These are phyloP conservation scores for Leucophenga maculata DNA, from an alignment of 2,888 invertebrate genomes.

Conservation along the genomic window DNA sequence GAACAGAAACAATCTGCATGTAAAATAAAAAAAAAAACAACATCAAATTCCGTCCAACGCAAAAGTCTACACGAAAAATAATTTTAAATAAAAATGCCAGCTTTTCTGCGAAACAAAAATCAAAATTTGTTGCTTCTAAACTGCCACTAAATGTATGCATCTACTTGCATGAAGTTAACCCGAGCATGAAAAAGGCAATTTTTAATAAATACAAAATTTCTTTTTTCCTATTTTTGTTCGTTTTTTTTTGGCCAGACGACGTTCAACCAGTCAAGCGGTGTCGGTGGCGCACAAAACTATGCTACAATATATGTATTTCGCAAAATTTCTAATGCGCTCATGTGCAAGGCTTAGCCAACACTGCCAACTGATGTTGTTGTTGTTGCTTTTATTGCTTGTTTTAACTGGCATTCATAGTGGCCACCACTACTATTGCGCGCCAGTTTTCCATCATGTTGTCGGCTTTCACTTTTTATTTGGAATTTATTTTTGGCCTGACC, in stretches of 20 bases:
- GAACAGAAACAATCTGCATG: too few relatives aligned
- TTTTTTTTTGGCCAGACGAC: constrained; percentile 38
- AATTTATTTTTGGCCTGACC: constrained; percentile 11
- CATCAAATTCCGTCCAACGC: too few relatives aligned
- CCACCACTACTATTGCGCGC: not conserved
- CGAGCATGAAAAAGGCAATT: constrained; percentile 50
- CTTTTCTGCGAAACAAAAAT: too few relatives aligned
- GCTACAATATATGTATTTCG: constrained; percentile 34
- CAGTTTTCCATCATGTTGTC: constrained; percentile 3
- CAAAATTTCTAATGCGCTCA: constrained; percentile 38
- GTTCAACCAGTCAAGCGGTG: not conserved
- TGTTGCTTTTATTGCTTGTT: not conserved
- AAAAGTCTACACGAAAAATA: too few relatives aligned
- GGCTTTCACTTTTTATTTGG: constrained; percentile 11
- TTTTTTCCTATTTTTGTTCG: too few relatives aligned
- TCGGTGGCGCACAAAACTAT: constrained; percentile 13
- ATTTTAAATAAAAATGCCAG: too few relatives aligned
- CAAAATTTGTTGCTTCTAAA: too few relatives aligned
- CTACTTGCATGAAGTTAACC: constrained; percentile 42
- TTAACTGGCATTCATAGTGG: not conserved
- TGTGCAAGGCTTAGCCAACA: constrained; percentile 18
- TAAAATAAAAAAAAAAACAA: too few relatives aligned
- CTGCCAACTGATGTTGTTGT: not conserved
- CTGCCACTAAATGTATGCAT: not conserved
- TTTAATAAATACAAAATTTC: constrained; percentile 65